A percentile compares a stretch with the other conserved stretches of the same genome.
phyloP scores from a whole-genome alignment of 53 echinoderm and acorn worm species.

The Hippasteria phrygiana region DNA sequence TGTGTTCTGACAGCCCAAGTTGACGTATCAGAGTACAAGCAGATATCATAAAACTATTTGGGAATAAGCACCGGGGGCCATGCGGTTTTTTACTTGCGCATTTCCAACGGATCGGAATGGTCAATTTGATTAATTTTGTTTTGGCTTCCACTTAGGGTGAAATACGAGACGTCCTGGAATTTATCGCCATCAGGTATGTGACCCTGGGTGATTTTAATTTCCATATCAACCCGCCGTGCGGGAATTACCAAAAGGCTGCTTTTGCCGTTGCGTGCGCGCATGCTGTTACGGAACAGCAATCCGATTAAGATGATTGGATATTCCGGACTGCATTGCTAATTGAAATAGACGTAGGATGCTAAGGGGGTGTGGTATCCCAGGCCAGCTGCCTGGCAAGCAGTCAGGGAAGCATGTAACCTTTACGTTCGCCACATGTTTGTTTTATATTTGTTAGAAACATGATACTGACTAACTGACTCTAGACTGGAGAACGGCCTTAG shows the following conservation, averaged over 20 bases:
- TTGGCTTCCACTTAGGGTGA: constrained; percentile 59
- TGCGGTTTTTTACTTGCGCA: neutral
- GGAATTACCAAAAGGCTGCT: constrained; percentile 28
- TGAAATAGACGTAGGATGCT: constrained; percentile 32
- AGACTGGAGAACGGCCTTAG: neutral
- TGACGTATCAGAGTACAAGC: neutral
- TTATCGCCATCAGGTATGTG: constrained; percentile 29
- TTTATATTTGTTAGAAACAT: neutral
- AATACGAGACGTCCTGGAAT: constrained; percentile 45
- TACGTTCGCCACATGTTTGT: neutral
- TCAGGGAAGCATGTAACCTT: neutral
- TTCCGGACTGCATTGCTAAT: constrained; percentile 23
- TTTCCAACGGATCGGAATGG: constrained; percentile 16
- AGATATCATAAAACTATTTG: neutral
- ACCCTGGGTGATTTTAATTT: constrained; percentile 63
- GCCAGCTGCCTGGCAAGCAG: neutral
- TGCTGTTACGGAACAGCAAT: constrained; percentile 22
- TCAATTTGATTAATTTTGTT: constrained; percentile 65
- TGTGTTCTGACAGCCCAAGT: constrained; percentile 19
- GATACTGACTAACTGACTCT: neutral
- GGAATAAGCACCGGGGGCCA: neutral
- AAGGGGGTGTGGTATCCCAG: constrained; percentile 15
- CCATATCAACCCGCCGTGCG: neutral
- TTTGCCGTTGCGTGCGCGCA: neutral
- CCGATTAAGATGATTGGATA: constrained; percentile 53